Percentiles rank a stretch among this genome's conserved stretches.
Evolutionary conservation across 2,797 vertebrate genomes (phyloP).

Genomic region (Champsocephalus gunnari): DNA sequence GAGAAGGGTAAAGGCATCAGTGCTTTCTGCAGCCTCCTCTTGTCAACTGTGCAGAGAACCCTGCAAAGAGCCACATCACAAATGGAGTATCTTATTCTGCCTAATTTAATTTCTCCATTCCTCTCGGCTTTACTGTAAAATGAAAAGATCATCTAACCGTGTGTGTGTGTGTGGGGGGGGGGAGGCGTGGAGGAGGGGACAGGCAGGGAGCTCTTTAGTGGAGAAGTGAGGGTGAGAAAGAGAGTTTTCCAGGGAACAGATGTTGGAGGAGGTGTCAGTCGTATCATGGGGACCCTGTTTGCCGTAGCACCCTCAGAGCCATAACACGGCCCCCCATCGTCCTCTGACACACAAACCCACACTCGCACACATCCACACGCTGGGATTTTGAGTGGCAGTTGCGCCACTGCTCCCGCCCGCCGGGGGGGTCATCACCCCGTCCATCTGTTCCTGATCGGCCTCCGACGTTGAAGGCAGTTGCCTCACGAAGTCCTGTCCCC

Average conservation of each 20-base stretch:
- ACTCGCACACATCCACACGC: constrained; percentile 67
- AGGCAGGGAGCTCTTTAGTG: constrained; percentile 41
- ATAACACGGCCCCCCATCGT: constrained; percentile 84
- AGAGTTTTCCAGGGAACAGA: constrained; percentile 86
- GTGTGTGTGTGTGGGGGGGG: constrained; percentile 21
- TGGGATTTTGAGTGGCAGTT: constrained; percentile 89
- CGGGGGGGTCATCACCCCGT: constrained; percentile 88
- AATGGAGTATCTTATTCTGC: constrained; percentile 76
- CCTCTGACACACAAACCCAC: constrained; percentile 60
- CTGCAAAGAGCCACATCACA: constrained; percentile 75
- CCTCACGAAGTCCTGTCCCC: constrained; percentile 83
- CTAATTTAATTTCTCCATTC: constrained; percentile 78
- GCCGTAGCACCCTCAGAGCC: constrained; percentile 87
- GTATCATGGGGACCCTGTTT: constrained; percentile 87
- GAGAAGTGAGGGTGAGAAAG: constrained; percentile 37
- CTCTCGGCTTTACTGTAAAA: constrained; percentile 75
- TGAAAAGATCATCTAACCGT: constrained; percentile 74
- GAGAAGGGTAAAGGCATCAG: constrained; percentile 77
- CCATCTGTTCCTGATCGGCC: constrained; percentile 98
- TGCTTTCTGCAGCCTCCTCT: constrained; percentile 68
- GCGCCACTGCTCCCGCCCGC: constrained; percentile 84
- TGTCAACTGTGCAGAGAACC: constrained; percentile 65
- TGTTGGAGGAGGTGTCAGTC: constrained; percentile 86
- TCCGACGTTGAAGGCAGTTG: constrained; percentile 84
- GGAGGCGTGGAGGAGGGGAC: constrained; percentile 9